Evolutionary conservation across 2,888 invertebrate species (phyloP), one percentile per base, ranked within the genome.

Genomic region (Azorinus chamasolen): DNA sequence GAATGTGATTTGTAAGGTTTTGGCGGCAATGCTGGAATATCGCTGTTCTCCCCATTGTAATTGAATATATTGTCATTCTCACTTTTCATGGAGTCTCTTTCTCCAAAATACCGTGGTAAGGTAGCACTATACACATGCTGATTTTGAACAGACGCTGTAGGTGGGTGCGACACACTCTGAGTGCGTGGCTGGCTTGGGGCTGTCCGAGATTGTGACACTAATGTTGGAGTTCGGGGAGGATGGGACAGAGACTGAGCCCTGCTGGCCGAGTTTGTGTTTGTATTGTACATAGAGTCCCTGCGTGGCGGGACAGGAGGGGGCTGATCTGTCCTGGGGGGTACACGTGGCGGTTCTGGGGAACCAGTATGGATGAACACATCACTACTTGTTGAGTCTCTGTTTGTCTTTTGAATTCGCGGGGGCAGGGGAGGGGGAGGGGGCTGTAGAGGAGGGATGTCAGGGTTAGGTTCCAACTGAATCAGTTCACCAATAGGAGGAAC

Each of bases 301-400:
- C 95, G 93, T 14, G 95, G 96, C 50, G 95, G 95, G 83, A 95
- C 94, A 59, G 95, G 95, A 45, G 92, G 92, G 22, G 95, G 95
- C 85, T 94, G 95, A 57, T 94, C 94, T 96, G 96, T 72, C 96
- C 94, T 8, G 95, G 96, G 59, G 96, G 96, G 88, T 96, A 94
- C 71, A 62, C 94, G 93, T n/a, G 96, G 66, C 95, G 95, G 63
- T 95, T 95, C 93, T 95, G 95, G 84, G 95, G 94, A 78, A 93
- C 94, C 53, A 57, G 77, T 57, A 45, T 75, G 59, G 18, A 37
- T 63, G 76, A 79, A 79, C 72, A 79, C 79, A 72, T 83, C 55
- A 76, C 95, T 94, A 62, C 95, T 69, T 51, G 59, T 77, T 43
- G 62, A 62, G 41, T 63, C 94, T 82, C 94, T 94, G 83, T 95